phyloP scores from a whole-genome alignment of 2,113 vertebrate genomes.

The Hippocampus abdominalis region DNA sequence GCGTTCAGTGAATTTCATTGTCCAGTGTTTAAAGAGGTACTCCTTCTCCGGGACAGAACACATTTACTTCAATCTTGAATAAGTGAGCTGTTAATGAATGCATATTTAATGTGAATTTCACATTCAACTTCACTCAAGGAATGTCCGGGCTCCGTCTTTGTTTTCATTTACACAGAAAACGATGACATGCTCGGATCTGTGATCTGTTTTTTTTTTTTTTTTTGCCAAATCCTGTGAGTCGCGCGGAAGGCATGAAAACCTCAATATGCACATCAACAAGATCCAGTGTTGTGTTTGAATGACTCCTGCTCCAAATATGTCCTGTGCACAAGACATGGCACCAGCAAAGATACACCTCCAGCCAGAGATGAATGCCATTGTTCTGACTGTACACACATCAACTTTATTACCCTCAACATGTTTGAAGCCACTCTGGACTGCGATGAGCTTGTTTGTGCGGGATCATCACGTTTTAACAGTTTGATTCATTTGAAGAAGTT shows the following conservation, averaged over 20 bases:
- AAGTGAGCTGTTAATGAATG: neutral
- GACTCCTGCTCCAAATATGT: constrained; percentile 65
- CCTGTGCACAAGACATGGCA: constrained; percentile 56
- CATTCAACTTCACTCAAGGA: constrained; percentile 29
- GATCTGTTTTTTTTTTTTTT: too few species aligned
- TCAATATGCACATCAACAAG: constrained; percentile 42
- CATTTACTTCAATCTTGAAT: neutral
- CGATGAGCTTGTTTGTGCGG: constrained; percentile 33
- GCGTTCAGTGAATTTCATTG: constrained; percentile 20
- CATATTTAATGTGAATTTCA: constrained; percentile 3
- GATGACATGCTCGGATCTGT: neutral
- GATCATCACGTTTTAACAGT: constrained; percentile 21
- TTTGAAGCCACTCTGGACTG: constrained; percentile 8
- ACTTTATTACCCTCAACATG: neutral
- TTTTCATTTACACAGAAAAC: constrained; percentile 18
- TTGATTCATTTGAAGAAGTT: neutral
- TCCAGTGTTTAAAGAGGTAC: neutral
- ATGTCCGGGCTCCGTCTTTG: neutral
- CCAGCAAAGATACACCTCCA: constrained; percentile 40
- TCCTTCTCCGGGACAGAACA: neutral
- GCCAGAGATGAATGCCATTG: constrained; percentile 52
- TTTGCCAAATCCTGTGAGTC: constrained; percentile 56
- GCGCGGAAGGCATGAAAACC: constrained; percentile 44
- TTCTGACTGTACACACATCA: constrained; percentile 48
- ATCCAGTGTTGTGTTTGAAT: constrained; percentile 29